Conservation (phyloP, 2,113 vertebrate genomes). For the Helogale parvula region DNA sequence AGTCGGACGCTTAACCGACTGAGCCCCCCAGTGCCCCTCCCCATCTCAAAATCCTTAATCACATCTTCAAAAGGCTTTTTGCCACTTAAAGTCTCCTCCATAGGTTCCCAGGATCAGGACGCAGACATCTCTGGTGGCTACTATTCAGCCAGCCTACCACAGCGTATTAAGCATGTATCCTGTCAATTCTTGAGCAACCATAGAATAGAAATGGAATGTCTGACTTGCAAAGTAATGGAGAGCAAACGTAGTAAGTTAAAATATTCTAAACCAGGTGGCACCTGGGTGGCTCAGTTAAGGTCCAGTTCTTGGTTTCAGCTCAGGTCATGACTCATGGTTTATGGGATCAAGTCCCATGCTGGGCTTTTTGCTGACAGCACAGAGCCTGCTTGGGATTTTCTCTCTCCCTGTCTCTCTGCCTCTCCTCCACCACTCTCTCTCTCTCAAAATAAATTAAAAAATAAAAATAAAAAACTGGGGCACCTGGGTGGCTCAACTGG, state of each 20-base stretch:
- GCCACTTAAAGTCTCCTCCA: neutral
- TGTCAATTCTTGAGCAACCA: neutral
- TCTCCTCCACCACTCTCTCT: no score
- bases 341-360: no score
- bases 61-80: neutral
- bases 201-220: neutral
- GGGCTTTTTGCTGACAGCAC: no score
- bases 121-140: neutral
- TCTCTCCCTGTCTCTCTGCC: no score
- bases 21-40: neutral
- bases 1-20: neutral
- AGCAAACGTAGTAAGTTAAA: neutral
- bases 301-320: no score
- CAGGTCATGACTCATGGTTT: no score
- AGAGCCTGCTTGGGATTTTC: no score
- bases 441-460: no score
- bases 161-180: fast-evolving
- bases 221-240: neutral
- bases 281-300: no score
- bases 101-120: neutral
- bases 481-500: no score
- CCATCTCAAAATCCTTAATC: neutral
- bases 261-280: neutral
- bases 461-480: no score
- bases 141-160: neutral